Evolutionary conservation across 2,113 vertebrate species (phyloP).

Genomic region (Agapornis roseicollis): DNA sequence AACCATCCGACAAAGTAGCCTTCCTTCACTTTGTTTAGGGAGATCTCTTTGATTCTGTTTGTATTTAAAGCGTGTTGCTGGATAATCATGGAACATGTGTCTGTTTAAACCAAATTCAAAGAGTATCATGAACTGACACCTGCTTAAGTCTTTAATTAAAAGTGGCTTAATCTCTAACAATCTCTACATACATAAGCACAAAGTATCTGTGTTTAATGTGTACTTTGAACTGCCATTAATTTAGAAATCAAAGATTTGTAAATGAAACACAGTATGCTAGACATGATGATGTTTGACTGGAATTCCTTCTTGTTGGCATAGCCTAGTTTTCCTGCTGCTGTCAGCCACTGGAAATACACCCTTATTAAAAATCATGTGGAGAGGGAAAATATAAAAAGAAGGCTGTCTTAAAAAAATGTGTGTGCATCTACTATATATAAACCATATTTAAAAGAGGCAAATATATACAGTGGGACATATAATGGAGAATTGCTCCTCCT

Average conservation of each 20-base stretch:
- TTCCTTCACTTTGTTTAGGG: not conserved
- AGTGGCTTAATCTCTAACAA: constrained; percentile 42
- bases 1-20: not conserved
- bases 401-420: not conserved
- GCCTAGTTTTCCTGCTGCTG: not conserved
- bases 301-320: constrained; percentile 22
- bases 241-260: constrained; percentile 63
- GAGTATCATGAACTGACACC: constrained; percentile 28
- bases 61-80: not conserved
- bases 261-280: constrained; percentile 10
- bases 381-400: not conserved
- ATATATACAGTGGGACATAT: not conserved
- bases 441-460: not conserved
- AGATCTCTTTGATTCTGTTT: constrained; percentile 43
- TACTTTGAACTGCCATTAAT: constrained; percentile 55
- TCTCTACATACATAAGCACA: constrained; percentile 41
- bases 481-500: not conserved
- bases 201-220: constrained; percentile 37
- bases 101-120: constrained; percentile 31
- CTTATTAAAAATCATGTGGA: not conserved
- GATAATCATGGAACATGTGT: not conserved
- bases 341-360: not conserved
- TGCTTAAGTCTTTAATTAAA: constrained; percentile 63
- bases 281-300: constrained; percentile 5
- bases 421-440: not conserved